These are phyloP conservation scores for Oreochromis spilurus DNA, from an alignment of 2,113 vertebrate genomes.

Conservation along the genomic window DNA sequence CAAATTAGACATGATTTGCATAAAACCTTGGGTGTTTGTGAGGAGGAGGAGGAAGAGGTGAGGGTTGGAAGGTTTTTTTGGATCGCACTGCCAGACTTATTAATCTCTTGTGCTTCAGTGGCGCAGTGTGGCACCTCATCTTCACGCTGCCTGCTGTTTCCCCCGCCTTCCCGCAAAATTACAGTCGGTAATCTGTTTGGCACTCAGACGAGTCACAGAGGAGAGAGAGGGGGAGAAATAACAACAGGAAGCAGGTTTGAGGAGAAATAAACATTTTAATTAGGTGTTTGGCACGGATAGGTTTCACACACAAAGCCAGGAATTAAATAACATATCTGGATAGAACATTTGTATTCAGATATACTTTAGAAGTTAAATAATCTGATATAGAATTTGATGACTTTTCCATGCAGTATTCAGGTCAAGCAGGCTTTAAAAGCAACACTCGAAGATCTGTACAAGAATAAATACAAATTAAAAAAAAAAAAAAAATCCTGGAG, in stretches of 20 bases:
- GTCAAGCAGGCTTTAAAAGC: neutral
- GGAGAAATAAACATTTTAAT: constrained; percentile 53
- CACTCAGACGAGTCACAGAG: neutral
- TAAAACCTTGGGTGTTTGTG: neutral
- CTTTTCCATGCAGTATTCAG: neutral
- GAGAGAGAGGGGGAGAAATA: neutral
- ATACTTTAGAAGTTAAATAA: constrained; percentile 22
- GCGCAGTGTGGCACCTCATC: constrained; percentile 19
- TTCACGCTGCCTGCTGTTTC: neutral
- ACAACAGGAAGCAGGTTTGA: neutral
- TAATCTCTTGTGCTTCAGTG: constrained; percentile 19
- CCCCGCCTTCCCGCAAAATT: neutral
- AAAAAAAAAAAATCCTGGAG: neutral
- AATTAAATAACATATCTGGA: constrained; percentile 34
- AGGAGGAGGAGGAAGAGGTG: neutral
- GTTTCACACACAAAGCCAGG: neutral
- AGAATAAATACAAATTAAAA: constrained; percentile 29
- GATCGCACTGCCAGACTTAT: neutral
- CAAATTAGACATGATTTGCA: neutral
- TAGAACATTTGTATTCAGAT: neutral
- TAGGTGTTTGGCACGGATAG: constrained; percentile 12
- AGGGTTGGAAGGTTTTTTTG: neutral
- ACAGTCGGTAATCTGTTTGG: constrained; percentile 32
- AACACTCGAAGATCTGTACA: neutral
- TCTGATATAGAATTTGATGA: neutral